These are phyloP conservation scores for Gallinago stenura DNA, from an alignment of 2,797 vertebrate genomes.

Conservation along the genomic window DNA sequence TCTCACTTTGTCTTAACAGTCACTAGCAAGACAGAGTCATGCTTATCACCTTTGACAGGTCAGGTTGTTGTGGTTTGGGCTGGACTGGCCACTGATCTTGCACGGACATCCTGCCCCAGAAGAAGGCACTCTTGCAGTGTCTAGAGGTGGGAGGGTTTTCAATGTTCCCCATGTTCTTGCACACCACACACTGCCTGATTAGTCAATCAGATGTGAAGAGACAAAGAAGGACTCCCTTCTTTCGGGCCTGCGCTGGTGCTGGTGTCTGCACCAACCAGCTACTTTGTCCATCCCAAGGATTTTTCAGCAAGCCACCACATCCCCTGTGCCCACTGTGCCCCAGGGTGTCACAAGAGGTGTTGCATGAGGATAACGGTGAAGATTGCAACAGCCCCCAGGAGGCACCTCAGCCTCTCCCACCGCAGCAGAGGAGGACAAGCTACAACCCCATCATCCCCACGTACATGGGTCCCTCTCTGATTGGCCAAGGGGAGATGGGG, in stretches of 20 bases:
- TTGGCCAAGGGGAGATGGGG: background rate
- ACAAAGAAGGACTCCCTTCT: background rate
- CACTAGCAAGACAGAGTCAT: background rate
- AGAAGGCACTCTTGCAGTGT: background rate
- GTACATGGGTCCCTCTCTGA: background rate
- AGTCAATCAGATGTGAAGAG: background rate
- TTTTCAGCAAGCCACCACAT: background rate
- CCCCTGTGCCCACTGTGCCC: background rate
- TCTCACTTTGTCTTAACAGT: too few species aligned
- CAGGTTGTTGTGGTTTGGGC: background rate
- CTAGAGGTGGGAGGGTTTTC: background rate
- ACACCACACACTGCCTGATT: rapidly evolving
- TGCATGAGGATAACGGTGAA: background rate
- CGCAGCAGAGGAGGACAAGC: background rate
- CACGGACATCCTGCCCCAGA: background rate
- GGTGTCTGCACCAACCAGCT: background rate
- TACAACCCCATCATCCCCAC: background rate
- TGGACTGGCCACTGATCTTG: too few species aligned
- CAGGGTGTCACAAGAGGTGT: background rate
- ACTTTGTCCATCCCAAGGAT: background rate
- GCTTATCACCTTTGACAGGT: background rate
- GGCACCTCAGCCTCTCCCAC: background rate
- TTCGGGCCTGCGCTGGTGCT: background rate
- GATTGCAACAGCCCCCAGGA: background rate
- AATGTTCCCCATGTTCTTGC: too few species aligned